phyloP scores from a whole-genome alignment of 2,797 vertebrate species.

The Phylloscopus collybita region DNA sequence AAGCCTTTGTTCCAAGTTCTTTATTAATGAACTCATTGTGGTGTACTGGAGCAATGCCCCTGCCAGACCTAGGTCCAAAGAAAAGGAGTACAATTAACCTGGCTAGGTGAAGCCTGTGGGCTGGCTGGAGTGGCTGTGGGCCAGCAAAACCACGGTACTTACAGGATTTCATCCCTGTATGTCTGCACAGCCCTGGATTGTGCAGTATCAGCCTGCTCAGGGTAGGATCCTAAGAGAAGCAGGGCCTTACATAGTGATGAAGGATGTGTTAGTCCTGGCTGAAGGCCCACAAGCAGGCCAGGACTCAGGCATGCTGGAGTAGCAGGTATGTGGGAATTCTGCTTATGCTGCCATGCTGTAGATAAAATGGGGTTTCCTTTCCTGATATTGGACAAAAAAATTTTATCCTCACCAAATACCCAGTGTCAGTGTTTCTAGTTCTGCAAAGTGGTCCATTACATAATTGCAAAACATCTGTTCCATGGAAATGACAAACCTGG shows the following conservation, averaged over 20 bases:
- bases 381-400: background rate
- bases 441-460: background rate
- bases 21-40: background rate
- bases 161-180: background rate
- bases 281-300: rapidly evolving
- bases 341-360: rapidly evolving
- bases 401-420: background rate
- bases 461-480: background rate
- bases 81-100: background rate
- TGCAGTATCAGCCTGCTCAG: no score
- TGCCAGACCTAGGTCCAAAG: background rate
- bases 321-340: background rate
- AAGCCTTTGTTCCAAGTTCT: background rate
- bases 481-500: background rate
- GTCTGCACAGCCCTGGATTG: background rate
- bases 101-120: background rate
- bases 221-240: background rate
- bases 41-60: background rate
- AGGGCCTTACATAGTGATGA: background rate
- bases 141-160: background rate
- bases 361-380: background rate
- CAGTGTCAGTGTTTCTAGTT: background rate
- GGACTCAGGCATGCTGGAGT: background rate
- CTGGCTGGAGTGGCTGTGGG: background rate
- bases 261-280: background rate